Base-by-base conservation (phyloP, 2,113 vertebrate genomes). In the Tupaia chinensis region DNA sequence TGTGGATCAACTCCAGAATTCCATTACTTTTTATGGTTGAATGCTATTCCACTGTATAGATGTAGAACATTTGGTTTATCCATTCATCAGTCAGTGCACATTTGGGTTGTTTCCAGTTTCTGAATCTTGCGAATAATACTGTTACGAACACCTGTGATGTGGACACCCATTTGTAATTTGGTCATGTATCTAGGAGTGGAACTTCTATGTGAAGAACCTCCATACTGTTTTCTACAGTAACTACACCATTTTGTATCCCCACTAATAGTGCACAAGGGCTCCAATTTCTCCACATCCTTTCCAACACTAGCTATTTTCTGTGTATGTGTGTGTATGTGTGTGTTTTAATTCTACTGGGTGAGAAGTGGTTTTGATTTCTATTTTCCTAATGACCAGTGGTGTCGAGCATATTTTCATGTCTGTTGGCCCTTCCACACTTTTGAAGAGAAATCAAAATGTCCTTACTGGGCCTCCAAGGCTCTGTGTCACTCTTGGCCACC, bases 291-390 rank as follows among this genome's bases (percentile, higher is more conserved):
- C 23, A 61, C 13, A 53, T 61, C 13, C 20, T 91, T 20, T n/a
- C 10, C 44, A 80, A 73, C 20, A 79, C 65, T 84, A 79, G 53
- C 7, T 94, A 53, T 60, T 95, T 88, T 87, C 85, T 92, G 72
- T 70, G n/a, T 44, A 44, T 44, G 44, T 44, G 44, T 44, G 44
- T 44, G 44, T 44, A 44, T 44, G 44, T 44, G 44, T 29, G 44
- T 77, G 74, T 92, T 94, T 61, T 9, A 9, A 85, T 74, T 25
- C 27, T 53, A 84, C 32, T 65, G 54, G 20, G 16, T 74, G 7
- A 68, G 16, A 94, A 72, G 20, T 63, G 3, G 17, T 68, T 79
- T 91, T 85, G 44, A 92, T 76, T 93, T 83, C n/a, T 20, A 65
- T 87, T 93, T 94, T 19, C 79, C 12, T 91, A 76, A 17, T 63